These are phyloP conservation scores for Drosophila niveifrons DNA, from an alignment of 2,888 invertebrate genomes.

Conservation along the genomic window DNA sequence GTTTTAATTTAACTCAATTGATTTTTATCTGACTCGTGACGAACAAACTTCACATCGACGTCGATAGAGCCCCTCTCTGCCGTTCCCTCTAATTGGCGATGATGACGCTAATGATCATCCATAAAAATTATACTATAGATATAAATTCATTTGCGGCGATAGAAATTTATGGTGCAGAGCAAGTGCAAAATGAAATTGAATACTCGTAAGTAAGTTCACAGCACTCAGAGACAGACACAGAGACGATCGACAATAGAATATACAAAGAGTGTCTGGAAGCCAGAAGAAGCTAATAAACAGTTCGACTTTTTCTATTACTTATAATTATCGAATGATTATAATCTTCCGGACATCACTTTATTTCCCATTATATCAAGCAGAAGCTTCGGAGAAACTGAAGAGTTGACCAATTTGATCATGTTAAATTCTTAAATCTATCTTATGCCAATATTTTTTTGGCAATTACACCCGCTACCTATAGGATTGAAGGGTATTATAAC, in stretches of 20 bases:
- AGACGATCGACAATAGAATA: background rate
- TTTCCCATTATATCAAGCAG: too few species aligned
- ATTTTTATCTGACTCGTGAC: constrained; percentile 2
- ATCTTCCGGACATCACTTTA: too few species aligned
- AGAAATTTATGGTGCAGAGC: background rate
- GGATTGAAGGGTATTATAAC: too few species aligned
- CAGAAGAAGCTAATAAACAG: too few species aligned
- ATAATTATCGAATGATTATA: too few species aligned
- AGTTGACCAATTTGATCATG: too few species aligned
- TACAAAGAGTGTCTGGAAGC: background rate
- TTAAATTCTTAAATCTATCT: too few species aligned
- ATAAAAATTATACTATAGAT: background rate
- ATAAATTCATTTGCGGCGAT: background rate
- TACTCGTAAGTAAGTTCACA: background rate
- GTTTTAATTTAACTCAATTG: constrained; percentile 2
- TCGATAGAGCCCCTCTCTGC: background rate
- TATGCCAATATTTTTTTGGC: too few species aligned
- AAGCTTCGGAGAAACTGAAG: too few species aligned
- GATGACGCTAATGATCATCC: background rate
- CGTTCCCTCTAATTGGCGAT: background rate
- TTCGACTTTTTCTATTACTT: too few species aligned
- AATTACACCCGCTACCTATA: too few species aligned
- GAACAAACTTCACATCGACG: background rate
- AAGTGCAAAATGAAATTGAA: background rate
- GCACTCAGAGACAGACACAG: too few species aligned